Evolutionary conservation across 1,140 invertebrate genomes (phyloP).

Genomic region (Zaprionus ornatus): DNA sequence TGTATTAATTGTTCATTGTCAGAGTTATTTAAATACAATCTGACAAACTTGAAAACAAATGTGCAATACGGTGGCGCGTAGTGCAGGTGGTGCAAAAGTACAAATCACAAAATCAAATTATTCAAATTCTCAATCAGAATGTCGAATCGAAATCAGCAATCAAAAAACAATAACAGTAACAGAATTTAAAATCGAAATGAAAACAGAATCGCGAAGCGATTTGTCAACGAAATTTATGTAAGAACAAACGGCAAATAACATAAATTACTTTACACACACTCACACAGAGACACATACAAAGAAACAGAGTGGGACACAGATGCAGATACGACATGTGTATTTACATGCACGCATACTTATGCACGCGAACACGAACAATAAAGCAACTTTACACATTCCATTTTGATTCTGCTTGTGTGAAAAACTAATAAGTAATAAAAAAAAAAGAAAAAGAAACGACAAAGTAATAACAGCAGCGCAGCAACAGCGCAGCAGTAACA

Average conservation of each 20-base stretch:
- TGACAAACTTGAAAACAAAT: constrained; percentile 22
- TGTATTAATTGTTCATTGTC: constrained; percentile 8
- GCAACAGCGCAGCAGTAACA: constrained; percentile 35
- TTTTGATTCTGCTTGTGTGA: constrained; percentile 69
- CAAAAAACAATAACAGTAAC: constrained; percentile 7
- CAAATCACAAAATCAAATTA: neutral
- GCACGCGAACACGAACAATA: constrained; percentile 37
- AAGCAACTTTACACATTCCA: constrained; percentile 70
- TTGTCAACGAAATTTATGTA: constrained; percentile 47
- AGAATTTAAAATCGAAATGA: constrained; percentile 6
- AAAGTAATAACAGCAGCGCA: constrained; percentile 37
- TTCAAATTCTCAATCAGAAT: constrained; percentile 1
- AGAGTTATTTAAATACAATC: constrained; percentile 11
- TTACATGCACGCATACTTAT: constrained; percentile 8
- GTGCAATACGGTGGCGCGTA: constrained; percentile 29
- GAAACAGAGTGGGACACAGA: neutral
- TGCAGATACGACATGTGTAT: constrained; percentile 16
- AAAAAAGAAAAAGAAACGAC: constrained; percentile 30
- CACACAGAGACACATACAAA: neutral
- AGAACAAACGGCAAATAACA: constrained; percentile 32
- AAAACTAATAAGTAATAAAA: constrained; percentile 60
- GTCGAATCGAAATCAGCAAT: constrained; percentile 4
- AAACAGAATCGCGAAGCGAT: constrained; percentile 12
- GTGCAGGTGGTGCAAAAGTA: constrained; percentile 33
- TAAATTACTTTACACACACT: constrained; percentile 24